Evolutionary conservation across 2,888 invertebrate species (phyloP).

Genomic region (Germaria angustata): DNA sequence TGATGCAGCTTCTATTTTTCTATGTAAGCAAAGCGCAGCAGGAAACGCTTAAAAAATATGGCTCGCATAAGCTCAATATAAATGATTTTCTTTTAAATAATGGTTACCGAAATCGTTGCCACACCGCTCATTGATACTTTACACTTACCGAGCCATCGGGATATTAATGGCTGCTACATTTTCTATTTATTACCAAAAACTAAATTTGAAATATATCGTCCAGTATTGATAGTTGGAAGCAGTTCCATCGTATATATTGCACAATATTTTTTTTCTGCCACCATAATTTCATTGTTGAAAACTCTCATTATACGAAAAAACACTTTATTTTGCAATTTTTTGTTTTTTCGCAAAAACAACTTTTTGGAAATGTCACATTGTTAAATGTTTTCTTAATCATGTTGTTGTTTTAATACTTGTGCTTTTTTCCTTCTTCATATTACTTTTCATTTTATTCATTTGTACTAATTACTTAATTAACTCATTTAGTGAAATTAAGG

Average conservation of each 20-base stretch:
- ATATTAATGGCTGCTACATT: no score
- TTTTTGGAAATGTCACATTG: conserved; percentile 36
- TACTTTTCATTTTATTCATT: conserved; percentile 39
- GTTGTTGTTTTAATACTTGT: conserved; percentile 45
- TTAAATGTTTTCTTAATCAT: conserved; percentile 38
- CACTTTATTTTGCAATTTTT: conserved; percentile 48
- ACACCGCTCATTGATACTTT: no score
- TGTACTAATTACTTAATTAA: conserved; percentile 76
- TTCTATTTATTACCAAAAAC: no score
- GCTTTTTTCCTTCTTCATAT: conserved; percentile 2
- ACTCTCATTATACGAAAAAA: not conserved
- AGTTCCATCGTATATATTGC: not conserved
- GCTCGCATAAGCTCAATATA: no score
- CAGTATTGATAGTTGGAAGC: no score
- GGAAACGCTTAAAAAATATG: no score
- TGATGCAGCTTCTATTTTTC: no score
- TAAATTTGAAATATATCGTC: no score
- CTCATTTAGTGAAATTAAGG: conserved; percentile 63
- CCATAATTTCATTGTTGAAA: not conserved
- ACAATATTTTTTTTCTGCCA: not conserved
- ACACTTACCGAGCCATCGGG: no score
- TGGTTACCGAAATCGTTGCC: no score
- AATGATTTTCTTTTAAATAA: no score
- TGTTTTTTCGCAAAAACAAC: conserved; percentile 2
- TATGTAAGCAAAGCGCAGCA: no score